Evolutionary conservation across 2,797 vertebrate species (phyloP).

Genomic region (Halcyon leucocephala): DNA sequence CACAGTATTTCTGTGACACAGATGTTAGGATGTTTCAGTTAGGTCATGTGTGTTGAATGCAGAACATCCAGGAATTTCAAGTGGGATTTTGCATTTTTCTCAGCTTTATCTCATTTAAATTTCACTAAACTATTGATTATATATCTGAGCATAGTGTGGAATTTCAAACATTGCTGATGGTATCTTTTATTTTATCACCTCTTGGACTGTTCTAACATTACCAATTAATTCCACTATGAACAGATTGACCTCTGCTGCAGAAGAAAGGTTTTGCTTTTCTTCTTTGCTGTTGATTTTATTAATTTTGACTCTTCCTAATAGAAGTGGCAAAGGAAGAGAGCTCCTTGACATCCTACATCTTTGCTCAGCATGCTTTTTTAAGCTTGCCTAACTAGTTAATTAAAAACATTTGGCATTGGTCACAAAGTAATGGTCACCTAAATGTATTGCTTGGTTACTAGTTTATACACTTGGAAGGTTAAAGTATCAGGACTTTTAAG

Average conservation of each 20-base stretch:
- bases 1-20: background rate
- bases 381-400: background rate
- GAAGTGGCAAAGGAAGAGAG: background rate
- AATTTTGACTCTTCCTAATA: background rate
- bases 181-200: background rate
- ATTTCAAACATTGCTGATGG: background rate
- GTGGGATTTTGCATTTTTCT: background rate
- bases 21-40: background rate
- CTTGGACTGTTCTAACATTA: background rate
- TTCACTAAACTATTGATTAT: background rate
- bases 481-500: background rate
- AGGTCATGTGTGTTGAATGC: background rate
- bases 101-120: background rate
- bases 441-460: background rate
- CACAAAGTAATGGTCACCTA: background rate
- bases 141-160: background rate
- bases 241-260: background rate
- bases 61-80: background rate
- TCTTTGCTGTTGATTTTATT: background rate
- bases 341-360: background rate
- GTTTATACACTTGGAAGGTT: background rate
- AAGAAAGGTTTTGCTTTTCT: background rate
- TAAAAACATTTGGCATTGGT: slow-evolving; percentile 9
- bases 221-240: background rate
- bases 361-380: slow-evolving; percentile 9